Conservation (phyloP, 2,797 vertebrate species). For the Muscicapa comitata region DNA sequence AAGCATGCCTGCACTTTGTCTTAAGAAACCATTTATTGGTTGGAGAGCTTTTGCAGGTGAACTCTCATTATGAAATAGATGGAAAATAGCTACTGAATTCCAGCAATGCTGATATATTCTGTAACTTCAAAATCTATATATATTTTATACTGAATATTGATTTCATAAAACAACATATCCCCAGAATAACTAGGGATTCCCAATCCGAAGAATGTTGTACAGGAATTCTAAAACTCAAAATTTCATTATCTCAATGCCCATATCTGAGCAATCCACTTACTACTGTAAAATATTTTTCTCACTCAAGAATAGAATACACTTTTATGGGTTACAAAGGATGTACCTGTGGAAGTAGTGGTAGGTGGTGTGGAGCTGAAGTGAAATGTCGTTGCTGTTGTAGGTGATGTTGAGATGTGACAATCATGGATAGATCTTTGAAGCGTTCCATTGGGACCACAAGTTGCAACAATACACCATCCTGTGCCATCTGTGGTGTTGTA, state of each 20-base stretch:
- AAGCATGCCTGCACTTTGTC: background rate
- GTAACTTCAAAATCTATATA: background rate
- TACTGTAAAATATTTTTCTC: background rate
- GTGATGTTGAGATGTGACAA: constrained; percentile 41
- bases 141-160: background rate
- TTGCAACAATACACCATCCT: constrained; percentile 79
- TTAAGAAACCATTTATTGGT: background rate
- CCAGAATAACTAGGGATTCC: background rate
- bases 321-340: background rate
- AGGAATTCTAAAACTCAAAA: background rate
- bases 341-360: constrained; percentile 50
- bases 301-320: background rate
- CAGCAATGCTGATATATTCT: background rate
- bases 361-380: constrained; percentile 28
- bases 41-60: background rate
- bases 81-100: background rate
- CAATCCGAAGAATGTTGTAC: background rate
- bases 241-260: background rate
- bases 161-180: background rate
- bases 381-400: constrained; percentile 10
- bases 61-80: background rate
- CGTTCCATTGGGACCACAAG: constrained; percentile 77
- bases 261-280: background rate
- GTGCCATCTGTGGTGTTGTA: constrained; percentile 83
- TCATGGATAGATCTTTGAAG: constrained; percentile 47